Evolutionary conservation across 2,888 invertebrate species (phyloP), one percentile per base, ranked within the genome.

Genomic region (Villa cingulata): DNA sequence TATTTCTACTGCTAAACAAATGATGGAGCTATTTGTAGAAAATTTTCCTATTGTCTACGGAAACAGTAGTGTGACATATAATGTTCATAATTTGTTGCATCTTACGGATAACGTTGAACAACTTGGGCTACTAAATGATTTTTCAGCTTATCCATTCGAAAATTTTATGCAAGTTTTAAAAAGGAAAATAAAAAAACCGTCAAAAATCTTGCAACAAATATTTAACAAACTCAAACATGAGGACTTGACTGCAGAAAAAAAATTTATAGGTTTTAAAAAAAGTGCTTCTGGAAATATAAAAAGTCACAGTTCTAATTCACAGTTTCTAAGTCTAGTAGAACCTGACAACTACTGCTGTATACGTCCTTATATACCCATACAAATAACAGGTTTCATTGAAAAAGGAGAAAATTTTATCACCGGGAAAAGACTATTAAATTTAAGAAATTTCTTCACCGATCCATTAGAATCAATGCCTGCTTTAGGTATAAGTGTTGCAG

Each of bases 31-130:
- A 43, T 53, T 53, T 53, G 51, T 54, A 12, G 16, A 47, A 41
- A 44, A 49, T 17, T 52, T 50, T 48, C 46, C 51, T 20, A 23
- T 42, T 50, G 41, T 52, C 42, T 54, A 51, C 46, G 51, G 41
- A 7, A 34, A 49, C 4, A 48, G 52, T 36, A 43, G 43, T 34
- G 49, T 52, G 16, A 44, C 48, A n/a, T 51, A 52, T 36, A 49
- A 49, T n/a, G 52, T 52, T 10, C 50, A 52, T 48, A 46, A 45
- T 34, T 39, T 53, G 16, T 19, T 53, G 10, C 53, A 53, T 50
- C 3, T 48, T 20, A 10, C 41, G 7, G 46, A 49, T 12, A 45
- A 38, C 40, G 37, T 50, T 2, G 41, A 45, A 29, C 18, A 46
- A 27, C 32, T 41, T 18, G 53, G 53, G 12, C 19, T 50, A 15